Conservation (phyloP, 2,888 invertebrate genomes). For the Catocala nupta region DNA sequence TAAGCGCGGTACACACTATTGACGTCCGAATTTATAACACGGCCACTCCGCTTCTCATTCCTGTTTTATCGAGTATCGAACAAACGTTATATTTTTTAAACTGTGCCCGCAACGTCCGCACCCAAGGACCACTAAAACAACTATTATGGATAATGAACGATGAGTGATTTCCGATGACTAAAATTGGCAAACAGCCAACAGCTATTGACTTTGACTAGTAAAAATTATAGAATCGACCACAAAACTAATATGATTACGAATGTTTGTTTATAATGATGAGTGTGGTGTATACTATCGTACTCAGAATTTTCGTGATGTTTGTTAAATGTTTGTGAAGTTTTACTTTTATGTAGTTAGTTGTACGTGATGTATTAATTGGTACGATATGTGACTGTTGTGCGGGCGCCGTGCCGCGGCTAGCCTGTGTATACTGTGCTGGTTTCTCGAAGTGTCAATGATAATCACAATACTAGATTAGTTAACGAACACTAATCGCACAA, state of each 20-base stretch:
- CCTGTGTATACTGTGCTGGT: conserved; percentile 46
- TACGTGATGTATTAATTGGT: conserved; percentile 69
- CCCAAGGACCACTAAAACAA: conserved; percentile 63
- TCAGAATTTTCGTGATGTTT: conserved; percentile 54
- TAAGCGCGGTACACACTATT: conserved; percentile 63
- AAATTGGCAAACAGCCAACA: conserved; percentile 75
- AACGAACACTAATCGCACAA: conserved; percentile 58
- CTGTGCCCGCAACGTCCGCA: conserved; percentile 64
- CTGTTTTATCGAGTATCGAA: conserved; percentile 55
- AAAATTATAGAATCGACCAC: conserved; percentile 59
- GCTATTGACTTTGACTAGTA: conserved; percentile 72
- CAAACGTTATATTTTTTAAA: conserved; percentile 29
- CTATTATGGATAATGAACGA: conserved; percentile 73
- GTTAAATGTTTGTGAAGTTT: conserved; percentile 48
- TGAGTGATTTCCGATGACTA: conserved; percentile 75
- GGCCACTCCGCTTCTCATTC: conserved; percentile 74
- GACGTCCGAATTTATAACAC: conserved; percentile 66
- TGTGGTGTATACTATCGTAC: conserved; percentile 31
- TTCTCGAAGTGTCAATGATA: conserved; percentile 48
- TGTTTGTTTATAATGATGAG: conserved; percentile 52
- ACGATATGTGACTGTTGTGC: conserved; percentile 53
- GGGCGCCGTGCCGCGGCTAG: conserved; percentile 53
- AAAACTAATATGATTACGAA: conserved; percentile 60
- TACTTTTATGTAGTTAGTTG: conserved; percentile 63
- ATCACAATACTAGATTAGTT: conserved; percentile 58